Percentiles rank a stretch among this genome's conserved stretches.
phyloP scores from a whole-genome alignment of 2,797 vertebrate species.

The Microcaecilia unicolor region DNA sequence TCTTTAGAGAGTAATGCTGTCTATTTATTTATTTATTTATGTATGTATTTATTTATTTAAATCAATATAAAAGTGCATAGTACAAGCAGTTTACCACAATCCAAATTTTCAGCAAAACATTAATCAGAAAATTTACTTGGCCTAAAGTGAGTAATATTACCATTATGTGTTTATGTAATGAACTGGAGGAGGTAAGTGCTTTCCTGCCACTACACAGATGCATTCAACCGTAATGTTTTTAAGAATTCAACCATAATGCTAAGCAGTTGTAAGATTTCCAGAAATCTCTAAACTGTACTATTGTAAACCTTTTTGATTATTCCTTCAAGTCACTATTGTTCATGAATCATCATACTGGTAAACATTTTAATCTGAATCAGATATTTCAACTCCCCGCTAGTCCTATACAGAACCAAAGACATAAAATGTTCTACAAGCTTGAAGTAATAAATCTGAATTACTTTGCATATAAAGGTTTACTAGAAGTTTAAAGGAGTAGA shows the following conservation, averaged over 20 bases:
- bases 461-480: slow-evolving; percentile 14
- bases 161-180: slow-evolving; percentile 31
- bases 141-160: slow-evolving; percentile 44
- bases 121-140: slow-evolving; percentile 53
- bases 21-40: no score
- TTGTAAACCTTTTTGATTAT: slow-evolving; percentile 24
- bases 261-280: slow-evolving; percentile 36
- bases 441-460: no score
- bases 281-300: slow-evolving; percentile 29
- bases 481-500: slow-evolving; percentile 23
- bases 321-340: slow-evolving; percentile 22
- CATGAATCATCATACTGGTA: no score
- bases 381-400: slow-evolving; percentile 15
- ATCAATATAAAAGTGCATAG: slow-evolving; percentile 90
- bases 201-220: slow-evolving; percentile 32
- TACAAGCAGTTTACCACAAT: slow-evolving; percentile 82
- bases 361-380: no score
- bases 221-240: slow-evolving; percentile 30
- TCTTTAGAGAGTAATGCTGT: no score
- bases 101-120: slow-evolving; percentile 52
- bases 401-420: no score
- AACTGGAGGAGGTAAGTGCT: slow-evolving; percentile 36
- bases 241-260: slow-evolving; percentile 29
- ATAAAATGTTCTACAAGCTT: no score
- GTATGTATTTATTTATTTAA: slow-evolving; percentile 66